Evolutionary conservation across 2,113 vertebrate genomes (phyloP), one percentile per base, ranked within the genome.

Genomic region (Gorsachius goisagi): DNA sequence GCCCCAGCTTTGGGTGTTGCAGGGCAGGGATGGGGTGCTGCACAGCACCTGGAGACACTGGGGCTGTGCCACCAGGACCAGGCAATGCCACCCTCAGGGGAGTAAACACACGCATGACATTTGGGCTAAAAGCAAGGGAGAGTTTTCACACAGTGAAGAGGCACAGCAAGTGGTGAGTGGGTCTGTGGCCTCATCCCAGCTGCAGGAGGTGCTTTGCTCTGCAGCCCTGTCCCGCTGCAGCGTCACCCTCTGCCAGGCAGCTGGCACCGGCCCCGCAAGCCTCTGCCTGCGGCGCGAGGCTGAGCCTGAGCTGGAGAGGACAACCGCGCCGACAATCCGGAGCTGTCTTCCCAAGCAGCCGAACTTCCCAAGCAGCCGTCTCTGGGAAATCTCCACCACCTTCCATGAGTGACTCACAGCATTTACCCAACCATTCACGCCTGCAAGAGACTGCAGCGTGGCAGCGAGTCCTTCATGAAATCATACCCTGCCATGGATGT

Each of bases 221-320:
- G 73, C 33, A 55, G 53, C 53, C 67, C 30, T 9, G 11, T 59
- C 37, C 35, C 18, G 0, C 9, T 8, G 23, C 53, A 58, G 59
- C 8, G 2, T 6, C 41, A 33, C 20, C 62, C 58, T 72, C 53
- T 88, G 47, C 41, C 68, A 49, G 53, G 53, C 59, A 53, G 44
- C 22, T 3, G 4, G 37, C 53, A 81, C 10, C 78, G 68, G 37
- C 49, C 22, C 39, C 30, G 28, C 0, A 0, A 47, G 12, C 16
- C 39, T 37, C 63, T 76, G 52, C 15, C 62, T 49, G 41, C 0
- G 0, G 32, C 0, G 1, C 30, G 12, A 72, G 16, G 15, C 41
- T 73, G 77, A 72, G 52, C 49, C 55, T 41, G 35, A 11, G 9
- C 22, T 23, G 72, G 45, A 68, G 73, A 6, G 2, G 7, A 26